Conservation (phyloP, 1,140 invertebrate genomes). For the Helicoverpa zea region DNA sequence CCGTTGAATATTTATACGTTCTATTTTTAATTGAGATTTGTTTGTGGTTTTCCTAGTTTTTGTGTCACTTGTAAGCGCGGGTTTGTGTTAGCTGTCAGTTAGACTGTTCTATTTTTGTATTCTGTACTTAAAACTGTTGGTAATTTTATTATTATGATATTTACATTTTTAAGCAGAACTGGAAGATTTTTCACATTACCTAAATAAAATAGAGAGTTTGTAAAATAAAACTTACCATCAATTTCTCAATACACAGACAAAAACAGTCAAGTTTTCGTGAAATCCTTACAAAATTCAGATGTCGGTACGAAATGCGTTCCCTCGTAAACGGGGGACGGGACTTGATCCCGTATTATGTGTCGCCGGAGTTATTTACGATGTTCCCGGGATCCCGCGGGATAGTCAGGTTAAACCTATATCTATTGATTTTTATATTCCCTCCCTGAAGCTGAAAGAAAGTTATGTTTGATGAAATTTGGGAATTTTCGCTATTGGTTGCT, state of each 20-base stretch:
- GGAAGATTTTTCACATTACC: too few species aligned
- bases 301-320: constrained; percentile 2
- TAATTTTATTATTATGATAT: too few species aligned
- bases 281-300: constrained; percentile 9
- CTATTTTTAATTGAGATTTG: constrained; percentile 20
- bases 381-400: constrained; percentile 34
- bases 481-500: not conserved
- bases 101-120: too few species aligned
- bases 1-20: constrained; percentile 34
- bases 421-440: constrained; percentile 29
- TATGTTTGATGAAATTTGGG: constrained; percentile 23
- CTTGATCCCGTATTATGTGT: constrained; percentile 58
- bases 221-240: too few species aligned
- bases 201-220: too few species aligned
- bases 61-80: too few species aligned
- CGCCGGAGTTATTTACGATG: constrained; percentile 62
- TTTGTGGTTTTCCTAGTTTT: not conserved
- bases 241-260: too few species aligned
- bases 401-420: constrained; percentile 25
- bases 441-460: not conserved
- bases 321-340: constrained; percentile 35
- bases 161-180: too few species aligned
- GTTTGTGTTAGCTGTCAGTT: not conserved
- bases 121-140: too few species aligned
- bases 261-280: constrained; percentile 5